phyloP scores from a whole-genome alignment of 1,140 invertebrate genomes.

The Bombus affinis region DNA sequence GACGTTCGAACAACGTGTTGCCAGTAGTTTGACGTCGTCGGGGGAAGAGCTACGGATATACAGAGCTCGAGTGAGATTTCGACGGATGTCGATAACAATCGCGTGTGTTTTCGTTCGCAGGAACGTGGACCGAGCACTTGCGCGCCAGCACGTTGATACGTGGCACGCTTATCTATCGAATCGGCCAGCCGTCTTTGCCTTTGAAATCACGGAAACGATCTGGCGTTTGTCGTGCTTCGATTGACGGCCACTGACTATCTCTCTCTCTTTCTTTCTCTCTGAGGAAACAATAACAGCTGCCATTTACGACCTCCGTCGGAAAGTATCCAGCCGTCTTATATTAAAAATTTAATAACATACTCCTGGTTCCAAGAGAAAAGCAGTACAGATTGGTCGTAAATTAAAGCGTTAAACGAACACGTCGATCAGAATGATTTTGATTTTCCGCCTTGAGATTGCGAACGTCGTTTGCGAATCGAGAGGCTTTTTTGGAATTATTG shows the following conservation, averaged over 20 bases:
- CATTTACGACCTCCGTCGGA: neutral
- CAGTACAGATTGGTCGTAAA: too few relatives aligned
- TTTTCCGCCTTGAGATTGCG: too few relatives aligned
- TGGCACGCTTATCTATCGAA: conserved; percentile 4
- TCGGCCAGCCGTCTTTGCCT: conserved; percentile 6
- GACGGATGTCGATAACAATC: conserved; percentile 43
- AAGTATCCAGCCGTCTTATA: neutral
- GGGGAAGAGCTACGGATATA: neutral
- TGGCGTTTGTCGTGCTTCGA: neutral
- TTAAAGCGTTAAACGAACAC: too few relatives aligned
- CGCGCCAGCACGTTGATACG: neutral
- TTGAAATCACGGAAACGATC: conserved; percentile 11
- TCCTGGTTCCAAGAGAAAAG: too few relatives aligned
- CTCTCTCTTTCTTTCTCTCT: neutral
- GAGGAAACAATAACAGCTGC: neutral
- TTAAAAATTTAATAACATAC: neutral
- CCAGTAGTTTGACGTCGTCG: neutral
- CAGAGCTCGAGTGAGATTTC: conserved; percentile 15
- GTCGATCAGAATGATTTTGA: too few relatives aligned
- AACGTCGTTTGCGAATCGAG: too few relatives aligned
- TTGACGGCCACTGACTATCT: neutral
- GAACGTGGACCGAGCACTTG: conserved; percentile 11
- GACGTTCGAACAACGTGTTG: neutral
- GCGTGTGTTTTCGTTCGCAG: conserved; percentile 7
- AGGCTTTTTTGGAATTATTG: too few relatives aligned